Evolutionary conservation across 1,140 invertebrate species (phyloP).

Genomic region (Drosophila bocqueti): DNA sequence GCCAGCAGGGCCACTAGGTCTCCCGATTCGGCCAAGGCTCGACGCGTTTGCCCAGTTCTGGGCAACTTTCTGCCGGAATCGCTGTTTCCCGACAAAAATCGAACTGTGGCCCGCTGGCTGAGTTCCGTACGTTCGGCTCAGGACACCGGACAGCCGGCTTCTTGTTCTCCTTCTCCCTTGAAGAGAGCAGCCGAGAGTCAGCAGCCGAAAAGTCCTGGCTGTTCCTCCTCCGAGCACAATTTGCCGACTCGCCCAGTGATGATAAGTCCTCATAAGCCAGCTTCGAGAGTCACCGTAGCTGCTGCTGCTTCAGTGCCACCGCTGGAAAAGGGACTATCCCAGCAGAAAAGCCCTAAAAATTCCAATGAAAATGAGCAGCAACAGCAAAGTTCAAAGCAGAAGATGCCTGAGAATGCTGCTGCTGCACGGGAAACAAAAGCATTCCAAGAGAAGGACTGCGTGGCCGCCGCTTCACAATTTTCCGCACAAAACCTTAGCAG

Average conservation of each 20-base stretch:
- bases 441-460: not conserved
- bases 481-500: too few species aligned
- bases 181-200: not conserved
- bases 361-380: too few species aligned
- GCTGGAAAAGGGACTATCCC: not conserved
- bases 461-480: not conserved
- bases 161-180: not conserved
- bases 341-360: not conserved
- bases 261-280: not conserved
- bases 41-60: slow-evolving; percentile 1
- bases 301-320: not conserved
- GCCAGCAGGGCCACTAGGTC: not conserved
- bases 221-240: not conserved
- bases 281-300: too few species aligned
- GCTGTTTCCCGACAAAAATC: slow-evolving; percentile 1
- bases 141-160: not conserved
- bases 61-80: slow-evolving; percentile 15
- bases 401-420: not conserved
- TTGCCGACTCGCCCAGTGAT: too few species aligned
- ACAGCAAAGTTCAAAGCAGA: too few species aligned
- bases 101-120: slow-evolving; percentile 31
- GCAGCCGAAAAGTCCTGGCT: not conserved
- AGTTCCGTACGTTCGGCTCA: slow-evolving; percentile 4
- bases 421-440: not conserved
- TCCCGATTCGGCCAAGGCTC: not conserved